These are phyloP conservation scores for Dunckerocampus dactyliophorus DNA, from an alignment of 2,113 vertebrate species.

Conservation along the genomic window DNA sequence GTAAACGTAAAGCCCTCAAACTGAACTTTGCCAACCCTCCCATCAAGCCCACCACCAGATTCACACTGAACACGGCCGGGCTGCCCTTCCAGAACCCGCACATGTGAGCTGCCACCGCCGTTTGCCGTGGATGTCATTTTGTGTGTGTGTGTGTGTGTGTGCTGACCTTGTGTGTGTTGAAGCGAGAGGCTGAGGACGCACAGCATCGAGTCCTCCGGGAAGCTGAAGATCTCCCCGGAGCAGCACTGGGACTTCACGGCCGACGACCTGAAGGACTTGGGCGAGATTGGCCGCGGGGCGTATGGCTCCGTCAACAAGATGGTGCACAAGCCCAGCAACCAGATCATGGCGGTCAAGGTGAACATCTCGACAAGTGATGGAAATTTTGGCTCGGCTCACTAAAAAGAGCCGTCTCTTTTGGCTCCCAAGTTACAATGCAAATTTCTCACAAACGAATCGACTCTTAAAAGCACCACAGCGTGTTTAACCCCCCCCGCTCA, in stretches of 20 bases:
- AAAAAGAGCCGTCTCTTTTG: too few relatives aligned
- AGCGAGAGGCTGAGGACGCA: conserved; percentile 96
- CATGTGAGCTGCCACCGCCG: conserved; percentile 77
- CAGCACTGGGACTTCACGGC: conserved; percentile 99
- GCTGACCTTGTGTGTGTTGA: neutral
- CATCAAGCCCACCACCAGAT: conserved; percentile 91
- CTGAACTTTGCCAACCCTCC: conserved; percentile 98
- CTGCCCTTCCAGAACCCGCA: conserved; percentile 93
- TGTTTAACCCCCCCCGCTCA: too few relatives aligned
- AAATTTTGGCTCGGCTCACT: too few relatives aligned
- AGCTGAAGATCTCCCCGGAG: conserved; percentile 97
- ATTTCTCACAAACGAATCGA: too few relatives aligned
- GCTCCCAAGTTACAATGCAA: too few relatives aligned
- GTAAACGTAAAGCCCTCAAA: conserved; percentile 99
- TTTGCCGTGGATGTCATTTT: neutral
- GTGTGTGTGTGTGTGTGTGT: neutral
- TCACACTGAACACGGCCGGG: conserved; percentile 90
- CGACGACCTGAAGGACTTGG: conserved; percentile 96
- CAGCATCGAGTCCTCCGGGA: conserved; percentile 98
- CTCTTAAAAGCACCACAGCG: too few relatives aligned
- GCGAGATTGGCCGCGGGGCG: conserved; percentile 96
- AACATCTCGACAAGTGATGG: neutral
- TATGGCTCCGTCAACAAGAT: conserved; percentile 99
- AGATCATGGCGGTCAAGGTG: conserved; percentile 99
- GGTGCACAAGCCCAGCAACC: conserved; percentile 97